Conservation (phyloP, 2,797 vertebrate genomes). For the Anabas testudineus region DNA sequence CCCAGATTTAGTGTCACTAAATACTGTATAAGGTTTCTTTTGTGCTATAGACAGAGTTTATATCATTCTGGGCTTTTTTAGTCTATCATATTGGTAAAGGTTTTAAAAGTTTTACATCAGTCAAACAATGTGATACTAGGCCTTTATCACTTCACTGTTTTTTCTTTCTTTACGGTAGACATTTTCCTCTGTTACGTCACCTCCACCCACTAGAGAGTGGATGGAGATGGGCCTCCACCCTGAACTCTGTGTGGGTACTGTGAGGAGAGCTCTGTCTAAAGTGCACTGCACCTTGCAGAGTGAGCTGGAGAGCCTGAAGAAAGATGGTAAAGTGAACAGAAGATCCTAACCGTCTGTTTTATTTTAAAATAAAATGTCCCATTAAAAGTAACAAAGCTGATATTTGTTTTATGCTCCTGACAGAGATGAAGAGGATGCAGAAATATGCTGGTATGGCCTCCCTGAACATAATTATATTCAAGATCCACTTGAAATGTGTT, state of each 20-base stretch:
- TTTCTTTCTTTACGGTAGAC: constrained; percentile 40
- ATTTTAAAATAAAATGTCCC: background rate
- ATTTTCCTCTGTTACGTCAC: constrained; percentile 41
- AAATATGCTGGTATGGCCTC: constrained; percentile 71
- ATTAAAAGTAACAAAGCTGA: background rate
- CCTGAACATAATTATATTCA: no score
- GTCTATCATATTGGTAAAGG: no score
- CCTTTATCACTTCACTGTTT: background rate
- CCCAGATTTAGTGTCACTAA: background rate
- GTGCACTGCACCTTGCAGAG: constrained; percentile 45
- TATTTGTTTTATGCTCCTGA: constrained; percentile 7
- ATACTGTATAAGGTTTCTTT: no score
- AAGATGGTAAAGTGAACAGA: constrained; percentile 59
- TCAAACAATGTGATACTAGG: no score
- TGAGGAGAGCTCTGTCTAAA: constrained; percentile 65
- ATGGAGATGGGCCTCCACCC: constrained; percentile 58
- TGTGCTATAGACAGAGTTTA: no score
- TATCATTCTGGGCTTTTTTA: no score
- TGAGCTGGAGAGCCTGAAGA: constrained; percentile 63
- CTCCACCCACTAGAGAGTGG: constrained; percentile 66
- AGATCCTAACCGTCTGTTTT: no score
- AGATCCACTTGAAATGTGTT: no score
- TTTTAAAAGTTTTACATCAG: no score
- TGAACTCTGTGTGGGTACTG: constrained; percentile 65
- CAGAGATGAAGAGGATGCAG: constrained; percentile 79